Conservation (phyloP, 2,797 vertebrate genomes). For the Chiroxiphia lanceolata region DNA sequence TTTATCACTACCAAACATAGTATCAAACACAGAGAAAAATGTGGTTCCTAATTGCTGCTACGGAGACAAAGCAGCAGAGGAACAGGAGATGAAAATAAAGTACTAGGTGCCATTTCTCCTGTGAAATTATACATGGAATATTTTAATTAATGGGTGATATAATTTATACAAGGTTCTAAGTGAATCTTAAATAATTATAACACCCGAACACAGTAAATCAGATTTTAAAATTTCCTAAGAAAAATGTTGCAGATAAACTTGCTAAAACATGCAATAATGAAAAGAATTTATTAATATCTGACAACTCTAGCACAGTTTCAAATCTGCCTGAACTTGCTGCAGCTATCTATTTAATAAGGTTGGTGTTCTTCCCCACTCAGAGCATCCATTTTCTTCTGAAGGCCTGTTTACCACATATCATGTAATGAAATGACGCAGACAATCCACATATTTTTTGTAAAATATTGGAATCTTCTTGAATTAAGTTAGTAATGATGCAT, state of each 20-base stretch:
- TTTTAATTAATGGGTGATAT: slow-evolving; percentile 20
- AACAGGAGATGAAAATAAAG: slow-evolving; percentile 38
- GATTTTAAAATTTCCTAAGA: neutral
- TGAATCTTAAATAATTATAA: slow-evolving; percentile 4
- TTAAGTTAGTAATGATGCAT: neutral
- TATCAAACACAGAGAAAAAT: slow-evolving; percentile 8
- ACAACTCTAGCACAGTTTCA: neutral
- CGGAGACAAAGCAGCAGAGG: slow-evolving; percentile 25
- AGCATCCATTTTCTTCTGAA: neutral
- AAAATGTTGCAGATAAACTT: neutral
- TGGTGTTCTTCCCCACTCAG: neutral
- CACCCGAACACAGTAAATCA: neutral
- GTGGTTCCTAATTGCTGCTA: slow-evolving; percentile 39
- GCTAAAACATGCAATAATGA: neutral
- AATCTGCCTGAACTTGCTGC: neutral
- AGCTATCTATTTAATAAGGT: neutral
- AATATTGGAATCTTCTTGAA: neutral
- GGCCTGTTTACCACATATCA: neutral
- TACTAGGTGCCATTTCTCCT: neutral
- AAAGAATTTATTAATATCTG: slow-evolving; percentile 1
- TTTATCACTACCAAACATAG: slow-evolving; percentile 29
- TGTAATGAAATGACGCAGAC: neutral
- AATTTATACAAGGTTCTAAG: neutral
- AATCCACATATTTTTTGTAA: neutral
- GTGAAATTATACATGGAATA: neutral